A percentile compares a stretch with the other conserved stretches of the same genome.
These are phyloP conservation scores for Columba guinea DNA, from an alignment of 2,797 vertebrate genomes.

Conservation along the genomic window DNA sequence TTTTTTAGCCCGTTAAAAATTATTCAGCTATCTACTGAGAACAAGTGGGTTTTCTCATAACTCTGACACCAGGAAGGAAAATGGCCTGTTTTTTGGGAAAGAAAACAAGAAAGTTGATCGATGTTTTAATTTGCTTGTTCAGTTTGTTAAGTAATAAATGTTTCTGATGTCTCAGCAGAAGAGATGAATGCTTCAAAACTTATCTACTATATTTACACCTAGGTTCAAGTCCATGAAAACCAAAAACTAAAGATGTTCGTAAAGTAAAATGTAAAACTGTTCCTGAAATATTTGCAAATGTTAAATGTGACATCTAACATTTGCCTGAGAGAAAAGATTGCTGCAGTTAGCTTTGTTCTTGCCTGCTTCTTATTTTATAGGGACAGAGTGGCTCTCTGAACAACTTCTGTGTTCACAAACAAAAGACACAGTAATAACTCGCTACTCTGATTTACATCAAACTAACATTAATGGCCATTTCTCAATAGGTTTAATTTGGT, in stretches of 20 bases:
- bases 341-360: neutral
- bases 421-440: neutral
- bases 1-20: neutral
- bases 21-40: neutral
- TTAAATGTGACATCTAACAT: neutral
- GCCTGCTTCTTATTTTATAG: neutral
- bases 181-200: neutral
- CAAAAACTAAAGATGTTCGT: neutral
- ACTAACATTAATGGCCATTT: neutral
- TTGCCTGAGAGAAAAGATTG: neutral
- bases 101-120: neutral
- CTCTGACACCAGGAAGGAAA: neutral
- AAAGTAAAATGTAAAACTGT: neutral
- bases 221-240: neutral
- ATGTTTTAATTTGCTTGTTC: neutral
- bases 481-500: neutral
- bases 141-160: neutral
- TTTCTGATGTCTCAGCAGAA: neutral
- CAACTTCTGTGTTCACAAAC: neutral
- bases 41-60: neutral
- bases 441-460: neutral
- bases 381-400: neutral
- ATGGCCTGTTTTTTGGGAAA: neutral
- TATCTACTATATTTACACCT: neutral
- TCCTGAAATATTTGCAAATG: neutral